A percentile compares a stretch with the other conserved stretches of the same genome.
Conservation (phyloP, 2,797 vertebrate genomes). For the Lemur catta region DNA sequence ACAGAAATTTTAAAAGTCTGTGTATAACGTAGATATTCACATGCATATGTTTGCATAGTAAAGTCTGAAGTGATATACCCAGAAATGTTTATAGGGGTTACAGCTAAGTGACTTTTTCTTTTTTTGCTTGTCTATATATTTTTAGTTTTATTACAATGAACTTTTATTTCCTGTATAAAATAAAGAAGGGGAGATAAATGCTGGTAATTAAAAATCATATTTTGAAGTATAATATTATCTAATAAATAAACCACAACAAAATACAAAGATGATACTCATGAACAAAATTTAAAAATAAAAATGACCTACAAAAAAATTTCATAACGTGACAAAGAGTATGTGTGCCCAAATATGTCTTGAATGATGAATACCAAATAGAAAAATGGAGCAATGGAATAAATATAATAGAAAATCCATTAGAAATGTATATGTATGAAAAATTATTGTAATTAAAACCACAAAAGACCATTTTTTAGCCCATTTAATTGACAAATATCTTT, state of each 20-base stretch:
- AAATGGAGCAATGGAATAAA: neutral
- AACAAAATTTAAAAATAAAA: constrained; percentile 15
- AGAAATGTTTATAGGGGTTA: neutral
- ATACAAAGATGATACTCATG: neutral
- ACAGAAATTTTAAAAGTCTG: neutral
- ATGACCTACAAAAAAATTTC: neutral
- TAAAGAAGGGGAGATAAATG: neutral
- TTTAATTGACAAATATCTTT: neutral
- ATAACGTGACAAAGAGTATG: neutral
- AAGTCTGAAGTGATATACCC: neutral
- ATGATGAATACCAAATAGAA: neutral
- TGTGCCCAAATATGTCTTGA: neutral
- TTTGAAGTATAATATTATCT: neutral
- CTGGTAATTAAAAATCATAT: neutral
- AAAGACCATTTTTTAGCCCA: neutral
- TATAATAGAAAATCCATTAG: neutral
- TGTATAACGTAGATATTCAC: neutral
- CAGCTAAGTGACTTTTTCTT: neutral
- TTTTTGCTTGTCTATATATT: neutral
- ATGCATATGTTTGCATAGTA: neutral
- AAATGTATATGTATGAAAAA: neutral
- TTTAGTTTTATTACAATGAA: neutral
- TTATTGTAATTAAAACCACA: neutral
- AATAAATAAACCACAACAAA: neutral
- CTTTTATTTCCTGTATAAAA: neutral